Evolutionary conservation across 2,888 invertebrate genomes (phyloP), one percentile per base, ranked within the genome.

Genomic region (Erebia aethiops): DNA sequence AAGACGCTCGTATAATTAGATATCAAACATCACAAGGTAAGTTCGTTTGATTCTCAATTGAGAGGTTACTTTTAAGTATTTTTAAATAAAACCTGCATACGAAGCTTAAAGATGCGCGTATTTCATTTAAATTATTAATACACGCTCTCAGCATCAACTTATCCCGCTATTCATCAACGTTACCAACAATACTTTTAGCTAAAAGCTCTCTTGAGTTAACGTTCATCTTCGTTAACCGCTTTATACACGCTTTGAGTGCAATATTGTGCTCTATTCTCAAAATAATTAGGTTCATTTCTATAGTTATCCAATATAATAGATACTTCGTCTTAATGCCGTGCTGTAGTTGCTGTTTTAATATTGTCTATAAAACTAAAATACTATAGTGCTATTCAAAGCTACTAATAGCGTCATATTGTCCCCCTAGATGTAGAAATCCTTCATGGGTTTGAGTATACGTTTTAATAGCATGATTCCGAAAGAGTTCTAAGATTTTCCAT

Each of bases 181-280:
- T 70, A 71, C 70, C 66, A 56, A 63, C 67, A 65, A 67, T 66
- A 71, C 71, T 71, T 71, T 62, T 69, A 71, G 68, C 69, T 69
- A 62, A 73, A 73, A 74, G 74, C 74, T 71, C 74, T 73, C 66
- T 63, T 56, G 56, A 70, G 72, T 72, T 72, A 70, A 73, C 71
- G 70, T 73, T 67, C 67, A 69, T 73, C 73, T 70, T 73, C 74
- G 69, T 73, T 70, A 73, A 69, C 69, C 56, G 66, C n/a, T 18
- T 35, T 41, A 35, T 57, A 43, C 10, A 18, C 41, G 21, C 18
- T 66, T 43, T 54, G 2, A 41, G 16, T n/a, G 8, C 56, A 0
- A 66, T 21, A 21, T 57, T 56, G 35, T 21, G n/a, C 66, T 43
- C 21, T 66, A 66, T 10, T 14, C 0, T 4, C 3, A 14, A 46